Evolutionary conservation across 1,140 invertebrate genomes (phyloP), one percentile per base, ranked within the genome.

Genomic region (Rhopalosiphum padi): DNA sequence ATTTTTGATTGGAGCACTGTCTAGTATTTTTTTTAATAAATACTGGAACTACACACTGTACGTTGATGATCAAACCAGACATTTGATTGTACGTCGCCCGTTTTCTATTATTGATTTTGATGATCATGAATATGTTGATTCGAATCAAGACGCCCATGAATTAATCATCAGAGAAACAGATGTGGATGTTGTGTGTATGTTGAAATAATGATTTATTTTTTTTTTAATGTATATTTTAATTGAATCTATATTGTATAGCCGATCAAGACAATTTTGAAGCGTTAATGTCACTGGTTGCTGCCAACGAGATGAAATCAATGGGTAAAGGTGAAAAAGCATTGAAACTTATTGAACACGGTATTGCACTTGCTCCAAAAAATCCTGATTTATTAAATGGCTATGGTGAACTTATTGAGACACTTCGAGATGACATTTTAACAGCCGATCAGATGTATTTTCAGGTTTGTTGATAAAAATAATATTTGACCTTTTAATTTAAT

Each of bases 341-440:
- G 15, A 98, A 98, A 95, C 95, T 99, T 43, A 98, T 99, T 95
- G 97, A 98, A 95, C 98, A 99, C 95, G 98, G 99, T 0, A 96
- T 98, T 46, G 97, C 98, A 0, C 95, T 99, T 43, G 97, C 98
- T 35, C 99, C 99, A 0, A 96, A 97, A 94, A 98, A 99, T 96
- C 97, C 98, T 2, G 98, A 99, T 94, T 97, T 99, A 88, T 95
- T 99, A 23, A 98, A 98, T 94, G 97, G 98, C 94, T 99, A 98
- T 95, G 99, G 99, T 48, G 98, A 99, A 95, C 99, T 99, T 95
- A 95, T 99, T 46, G 99, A 99, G 95, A 96, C 97, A 93, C 97
- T 97, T 35, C 96, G 98, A 94, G 96, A 98, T 53, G 98, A 99
- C 95, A 96, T 99, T 43, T 96, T 99, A 3, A 96, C 96, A 95